Percentiles rank a stretch among this genome's conserved stretches.
phyloP scores from a whole-genome alignment of 2,113 vertebrate species.

The Myrmophylax atrothorax region DNA sequence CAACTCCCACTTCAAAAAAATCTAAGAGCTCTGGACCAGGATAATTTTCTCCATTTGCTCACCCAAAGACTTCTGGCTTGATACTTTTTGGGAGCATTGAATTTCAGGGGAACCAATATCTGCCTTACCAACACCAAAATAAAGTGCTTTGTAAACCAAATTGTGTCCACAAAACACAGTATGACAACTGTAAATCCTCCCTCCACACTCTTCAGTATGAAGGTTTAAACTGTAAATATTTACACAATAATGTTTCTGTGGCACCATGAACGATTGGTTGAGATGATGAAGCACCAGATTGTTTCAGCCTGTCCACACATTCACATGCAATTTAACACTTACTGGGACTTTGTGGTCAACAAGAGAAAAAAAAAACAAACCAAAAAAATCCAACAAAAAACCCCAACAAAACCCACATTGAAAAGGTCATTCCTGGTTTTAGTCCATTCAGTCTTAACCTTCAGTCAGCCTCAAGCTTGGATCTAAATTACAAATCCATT shows the following conservation, averaged over 20 bases:
- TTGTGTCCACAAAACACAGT: rapidly evolving
- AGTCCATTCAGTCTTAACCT: neutral
- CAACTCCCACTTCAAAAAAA: neutral
- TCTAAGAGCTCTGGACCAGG: neutral
- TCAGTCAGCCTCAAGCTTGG: neutral
- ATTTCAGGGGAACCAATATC: neutral
- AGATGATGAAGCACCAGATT: neutral
- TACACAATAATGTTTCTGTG: neutral
- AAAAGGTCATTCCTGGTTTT: neutral
- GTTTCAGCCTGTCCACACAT: neutral
- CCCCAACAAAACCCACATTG: no score
- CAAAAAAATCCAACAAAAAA: no score
- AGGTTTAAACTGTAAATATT: neutral
- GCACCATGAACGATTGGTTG: neutral
- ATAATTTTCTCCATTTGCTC: neutral
- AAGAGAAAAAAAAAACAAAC: neutral
- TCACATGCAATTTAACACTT: neutral
- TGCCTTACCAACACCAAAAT: neutral
- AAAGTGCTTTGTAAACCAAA: neutral
- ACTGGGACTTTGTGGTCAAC: neutral
- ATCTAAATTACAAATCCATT: neutral
- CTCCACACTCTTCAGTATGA: neutral
- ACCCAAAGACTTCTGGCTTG: neutral
- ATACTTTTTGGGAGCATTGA: neutral
- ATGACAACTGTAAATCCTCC: neutral